Base-by-base conservation (phyloP, 2,888 invertebrate genomes). In the Heliconius charithonia region DNA sequence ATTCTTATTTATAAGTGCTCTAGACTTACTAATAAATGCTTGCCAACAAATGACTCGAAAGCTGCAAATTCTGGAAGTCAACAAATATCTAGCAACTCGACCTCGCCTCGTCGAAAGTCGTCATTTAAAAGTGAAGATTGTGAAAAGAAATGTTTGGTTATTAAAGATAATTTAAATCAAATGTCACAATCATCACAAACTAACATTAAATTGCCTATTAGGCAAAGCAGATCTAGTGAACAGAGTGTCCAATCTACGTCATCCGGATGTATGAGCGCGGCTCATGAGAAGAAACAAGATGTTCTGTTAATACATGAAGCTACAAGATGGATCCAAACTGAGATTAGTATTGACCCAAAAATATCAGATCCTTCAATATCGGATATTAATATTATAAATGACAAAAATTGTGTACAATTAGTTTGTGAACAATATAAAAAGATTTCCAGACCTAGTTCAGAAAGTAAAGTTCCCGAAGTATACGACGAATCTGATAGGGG, bases 321-420 rank as follows among this genome's bases (percentile, higher is more conserved):
- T 41, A 91, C 92, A 32, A 89, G 92, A 84, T 91, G 88, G 62
- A 86, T 91, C 32, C 95, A 95, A 86, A 95, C 95, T 37, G 93
- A 94, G 85, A 93, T 95, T 41, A 93, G 92, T 82, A 92, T 95
- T 62, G 85, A 94, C 81, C 94, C 95, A 7, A 90, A 87, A 84
- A 90, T 93, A 81, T 87, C 92, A 6, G 93, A 94, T 81, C 93
- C 94, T 1, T 87, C 89, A 27, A 83, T 93, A 77, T 87, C 91
- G 70, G 93, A 94, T 84, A 89, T 95, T 37, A 89, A 87, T 71
- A 89, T 93, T 71, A 82, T 94, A 0, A 86, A 82, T 81, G 87
- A 89, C 45, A 78, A 82, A 45, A 87, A 91, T 63, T 90, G 89
- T 75, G 90, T 86, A 0, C 85, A 86, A 85, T 80, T 92, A 13